phyloP scores from a whole-genome alignment of 2,888 invertebrate genomes.

The Leptopterna dolabrata region DNA sequence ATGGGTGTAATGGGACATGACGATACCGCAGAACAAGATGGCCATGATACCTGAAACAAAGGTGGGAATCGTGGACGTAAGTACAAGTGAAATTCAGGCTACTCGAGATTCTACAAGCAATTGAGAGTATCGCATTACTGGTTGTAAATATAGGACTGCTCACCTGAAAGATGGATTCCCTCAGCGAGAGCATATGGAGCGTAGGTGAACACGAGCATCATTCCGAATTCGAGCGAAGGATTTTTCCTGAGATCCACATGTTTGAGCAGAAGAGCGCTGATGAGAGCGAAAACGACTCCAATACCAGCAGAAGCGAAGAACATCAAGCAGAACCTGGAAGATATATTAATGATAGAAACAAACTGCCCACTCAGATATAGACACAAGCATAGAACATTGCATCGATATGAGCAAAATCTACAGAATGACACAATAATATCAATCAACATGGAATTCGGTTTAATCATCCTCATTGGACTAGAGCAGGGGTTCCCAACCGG shows the following conservation, averaged over 20 bases:
- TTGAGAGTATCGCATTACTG: too few relatives aligned
- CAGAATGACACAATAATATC: too few relatives aligned
- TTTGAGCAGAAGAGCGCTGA: slow-evolving; percentile 91
- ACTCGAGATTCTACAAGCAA: too few relatives aligned
- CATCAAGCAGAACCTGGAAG: slow-evolving; percentile 84
- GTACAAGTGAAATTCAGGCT: too few relatives aligned
- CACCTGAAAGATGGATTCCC: slow-evolving; percentile 92
- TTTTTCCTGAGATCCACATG: slow-evolving; percentile 96
- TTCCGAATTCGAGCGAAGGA: slow-evolving; percentile 97
- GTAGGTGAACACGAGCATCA: slow-evolving; percentile 98
- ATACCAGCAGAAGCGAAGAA: slow-evolving; percentile 98
- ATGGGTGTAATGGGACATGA: slow-evolving; percentile 99
- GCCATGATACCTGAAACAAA: slow-evolving; percentile 91
- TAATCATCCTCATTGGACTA: too few relatives aligned
- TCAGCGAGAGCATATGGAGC: slow-evolving; percentile 98
- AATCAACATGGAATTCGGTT: too few relatives aligned
- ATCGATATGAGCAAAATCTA: too few relatives aligned
- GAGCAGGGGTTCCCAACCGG: too few relatives aligned
- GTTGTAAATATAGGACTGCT: too few relatives aligned
- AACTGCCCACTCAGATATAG: too few relatives aligned
- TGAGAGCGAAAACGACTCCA: slow-evolving; percentile 92
- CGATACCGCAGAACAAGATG: slow-evolving; percentile 97
- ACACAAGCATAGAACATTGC: too few relatives aligned
- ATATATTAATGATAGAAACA: background rate
- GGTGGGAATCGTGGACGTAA: background rate